Conservation (phyloP, 2,113 vertebrate species). For the Pycnonotus jocosus region DNA sequence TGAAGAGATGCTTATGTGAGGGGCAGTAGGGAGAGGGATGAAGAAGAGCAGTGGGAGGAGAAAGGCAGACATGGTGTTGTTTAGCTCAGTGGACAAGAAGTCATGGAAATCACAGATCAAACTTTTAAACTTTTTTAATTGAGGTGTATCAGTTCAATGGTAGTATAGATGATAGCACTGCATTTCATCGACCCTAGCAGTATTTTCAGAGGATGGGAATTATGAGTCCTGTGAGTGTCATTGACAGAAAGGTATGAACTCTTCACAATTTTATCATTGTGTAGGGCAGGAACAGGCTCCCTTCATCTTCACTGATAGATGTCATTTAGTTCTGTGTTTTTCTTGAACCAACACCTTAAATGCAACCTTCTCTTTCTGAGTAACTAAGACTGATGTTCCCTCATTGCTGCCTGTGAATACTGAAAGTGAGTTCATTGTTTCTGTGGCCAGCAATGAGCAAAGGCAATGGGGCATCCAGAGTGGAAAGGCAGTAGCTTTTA, state of each 20-base stretch:
- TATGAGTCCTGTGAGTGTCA: neutral
- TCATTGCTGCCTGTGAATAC: neutral
- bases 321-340: conserved; percentile 42
- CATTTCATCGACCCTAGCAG: neutral
- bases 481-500: neutral
- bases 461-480: neutral
- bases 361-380: conserved; percentile 39
- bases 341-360: conserved; percentile 31
- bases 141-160: neutral
- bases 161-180: neutral
- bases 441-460: neutral
- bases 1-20: neutral
- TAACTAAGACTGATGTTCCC: conserved; percentile 9
- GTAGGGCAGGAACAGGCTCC: neutral
- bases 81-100: neutral
- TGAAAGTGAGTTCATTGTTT: neutral
- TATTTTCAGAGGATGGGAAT: neutral
- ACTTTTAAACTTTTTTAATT: neutral
- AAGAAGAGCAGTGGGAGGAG: neutral
- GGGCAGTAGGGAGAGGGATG: neutral
- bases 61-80: neutral
- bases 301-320: conserved; percentile 22
- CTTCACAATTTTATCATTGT: neutral
- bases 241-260: neutral
- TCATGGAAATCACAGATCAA: neutral